A percentile compares a stretch with the other conserved stretches of the same genome.
These are phyloP conservation scores for Coelogynopora nodosa DNA, from an alignment of 2,888 invertebrate genomes.

Conservation along the genomic window DNA sequence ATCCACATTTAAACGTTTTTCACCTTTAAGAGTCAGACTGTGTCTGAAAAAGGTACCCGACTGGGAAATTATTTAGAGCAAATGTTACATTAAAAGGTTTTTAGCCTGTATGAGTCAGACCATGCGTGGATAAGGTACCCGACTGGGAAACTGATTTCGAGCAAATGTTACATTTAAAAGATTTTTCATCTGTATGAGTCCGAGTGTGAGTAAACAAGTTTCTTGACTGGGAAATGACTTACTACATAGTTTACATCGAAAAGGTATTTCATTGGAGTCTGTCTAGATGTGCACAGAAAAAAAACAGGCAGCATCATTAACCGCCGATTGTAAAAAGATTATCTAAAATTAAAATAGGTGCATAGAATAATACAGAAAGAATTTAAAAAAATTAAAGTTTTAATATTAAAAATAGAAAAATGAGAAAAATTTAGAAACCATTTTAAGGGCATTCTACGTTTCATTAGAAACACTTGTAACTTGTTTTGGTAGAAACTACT, in stretches of 20 bases:
- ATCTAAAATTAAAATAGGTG: no score
- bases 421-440: no score
- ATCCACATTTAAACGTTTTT: neutral
- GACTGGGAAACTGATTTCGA: neutral
- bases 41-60: neutral
- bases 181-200: neutral
- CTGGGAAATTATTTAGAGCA: neutral
- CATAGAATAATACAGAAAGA: no score
- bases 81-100: neutral
- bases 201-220: neutral
- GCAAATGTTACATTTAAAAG: neutral
- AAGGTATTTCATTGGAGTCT: no score
- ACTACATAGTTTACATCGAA: neutral
- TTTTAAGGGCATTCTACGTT: no score
- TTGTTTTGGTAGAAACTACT: no score
- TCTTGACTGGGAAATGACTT: neutral
- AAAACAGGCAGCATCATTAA: no score
- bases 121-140: neutral
- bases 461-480: no score
- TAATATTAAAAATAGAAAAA: no score
- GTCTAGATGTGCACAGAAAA: no score
- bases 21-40: neutral
- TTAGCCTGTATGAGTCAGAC: neutral
- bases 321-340: no score
- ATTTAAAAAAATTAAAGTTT: no score